Conservation (phyloP, 2,113 vertebrate genomes). For the Ariopsis seemanni region DNA sequence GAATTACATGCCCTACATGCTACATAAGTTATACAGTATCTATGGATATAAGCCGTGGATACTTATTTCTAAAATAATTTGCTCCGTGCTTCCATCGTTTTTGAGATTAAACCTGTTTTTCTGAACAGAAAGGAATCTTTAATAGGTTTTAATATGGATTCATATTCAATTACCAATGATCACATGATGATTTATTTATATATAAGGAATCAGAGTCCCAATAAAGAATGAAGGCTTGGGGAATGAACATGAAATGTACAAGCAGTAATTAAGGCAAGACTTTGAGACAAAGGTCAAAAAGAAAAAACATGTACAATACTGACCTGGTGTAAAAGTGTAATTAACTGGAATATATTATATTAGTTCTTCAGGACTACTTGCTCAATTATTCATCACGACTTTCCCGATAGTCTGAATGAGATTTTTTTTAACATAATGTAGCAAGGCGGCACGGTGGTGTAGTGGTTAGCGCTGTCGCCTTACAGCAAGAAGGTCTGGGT, state of each 20-base stretch:
- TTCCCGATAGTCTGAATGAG: background rate
- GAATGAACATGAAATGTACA: conserved; percentile 66
- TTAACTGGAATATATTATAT: conserved; percentile 79
- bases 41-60: too few relatives aligned
- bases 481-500: too few relatives aligned
- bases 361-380: conserved; percentile 85
- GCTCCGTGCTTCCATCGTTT: background rate
- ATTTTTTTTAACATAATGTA: background rate
- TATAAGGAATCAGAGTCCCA: conserved; percentile 62
- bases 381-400: conserved; percentile 76
- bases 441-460: too few relatives aligned
- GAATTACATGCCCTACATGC: conserved; percentile 4
- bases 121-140: conserved; percentile 62
- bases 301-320: conserved; percentile 65
- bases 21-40: background rate
- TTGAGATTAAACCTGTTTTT: conserved; percentile 7
- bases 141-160: conserved; percentile 7
- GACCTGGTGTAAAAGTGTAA: conserved; percentile 74
- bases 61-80: background rate
- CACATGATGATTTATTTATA: conserved; percentile 67
- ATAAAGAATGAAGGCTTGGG: conserved; percentile 62
- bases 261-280: conserved; percentile 67
- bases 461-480: too few relatives aligned
- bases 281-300: conserved; percentile 68
- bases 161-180: conserved; percentile 59